Conservation (phyloP, 2,888 invertebrate species). For the Apamea sordens region DNA sequence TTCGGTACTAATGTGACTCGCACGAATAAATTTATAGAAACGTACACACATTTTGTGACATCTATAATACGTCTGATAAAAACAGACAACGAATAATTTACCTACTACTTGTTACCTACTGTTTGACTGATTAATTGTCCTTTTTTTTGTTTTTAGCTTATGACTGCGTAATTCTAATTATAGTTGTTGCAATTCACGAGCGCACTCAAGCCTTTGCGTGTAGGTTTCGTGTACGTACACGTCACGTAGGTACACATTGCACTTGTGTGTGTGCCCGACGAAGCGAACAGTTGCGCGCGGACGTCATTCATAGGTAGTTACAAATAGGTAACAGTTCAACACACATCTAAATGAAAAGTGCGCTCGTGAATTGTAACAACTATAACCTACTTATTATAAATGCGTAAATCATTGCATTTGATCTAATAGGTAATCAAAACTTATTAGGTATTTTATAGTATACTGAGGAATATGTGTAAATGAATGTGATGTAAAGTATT, state of each 20-base stretch:
- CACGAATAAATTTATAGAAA: slow-evolving; percentile 41
- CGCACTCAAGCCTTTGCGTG: slow-evolving; percentile 42
- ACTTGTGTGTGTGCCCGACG: slow-evolving; percentile 41
- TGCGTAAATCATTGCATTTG: slow-evolving; percentile 42
- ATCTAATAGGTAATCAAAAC: slow-evolving; percentile 42
- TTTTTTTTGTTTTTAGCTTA: slow-evolving; percentile 44
- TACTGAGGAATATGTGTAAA: slow-evolving; percentile 40
- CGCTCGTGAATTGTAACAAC: slow-evolving; percentile 39
- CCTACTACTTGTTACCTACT: slow-evolving; percentile 38
- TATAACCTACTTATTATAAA: slow-evolving; percentile 43
- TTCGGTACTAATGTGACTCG: slow-evolving; percentile 42
- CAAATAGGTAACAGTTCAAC: slow-evolving; percentile 41
- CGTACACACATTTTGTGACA: slow-evolving; percentile 41
- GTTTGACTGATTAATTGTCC: slow-evolving; percentile 40
- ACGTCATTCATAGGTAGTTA: slow-evolving; percentile 42
- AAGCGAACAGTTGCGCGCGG: slow-evolving; percentile 43
- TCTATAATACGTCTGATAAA: slow-evolving; percentile 42
- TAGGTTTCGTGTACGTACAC: slow-evolving; percentile 42
- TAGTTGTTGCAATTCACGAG: slow-evolving; percentile 39
- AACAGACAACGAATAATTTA: slow-evolving; percentile 41
- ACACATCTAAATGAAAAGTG: slow-evolving; percentile 42
- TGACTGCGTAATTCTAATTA: slow-evolving; percentile 43
- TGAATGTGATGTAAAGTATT: slow-evolving; percentile 38
- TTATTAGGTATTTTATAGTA: slow-evolving; percentile 42
- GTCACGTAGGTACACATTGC: slow-evolving; percentile 40